Evolutionary conservation across 2,888 invertebrate species (phyloP).

Genomic region (Andricus curvator): DNA sequence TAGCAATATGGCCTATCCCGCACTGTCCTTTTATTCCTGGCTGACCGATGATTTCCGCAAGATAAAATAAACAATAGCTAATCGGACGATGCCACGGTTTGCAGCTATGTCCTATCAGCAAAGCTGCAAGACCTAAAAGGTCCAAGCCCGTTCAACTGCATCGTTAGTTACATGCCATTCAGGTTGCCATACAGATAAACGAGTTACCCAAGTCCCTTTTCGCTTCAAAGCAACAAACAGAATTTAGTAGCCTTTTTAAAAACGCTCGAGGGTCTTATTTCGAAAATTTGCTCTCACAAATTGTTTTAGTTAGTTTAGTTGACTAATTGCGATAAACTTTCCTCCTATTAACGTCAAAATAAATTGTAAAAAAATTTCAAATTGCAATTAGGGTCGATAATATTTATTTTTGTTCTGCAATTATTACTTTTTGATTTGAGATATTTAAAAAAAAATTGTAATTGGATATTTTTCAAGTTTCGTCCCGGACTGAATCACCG

Average conservation of each 20-base stretch:
- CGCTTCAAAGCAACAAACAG: conserved; percentile 15
- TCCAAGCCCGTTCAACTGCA: conserved; percentile 24
- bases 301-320: background rate
- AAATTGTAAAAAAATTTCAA: too few relatives aligned
- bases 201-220: conserved; percentile 28
- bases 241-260: background rate
- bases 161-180: conserved; percentile 39
- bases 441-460: too few relatives aligned
- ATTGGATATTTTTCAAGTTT: too few relatives aligned
- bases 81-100: conserved; percentile 12
- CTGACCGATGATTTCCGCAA: conserved; percentile 29
- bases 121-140: conserved; percentile 25
- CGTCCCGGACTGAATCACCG: too few relatives aligned
- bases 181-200: conserved; percentile 32
- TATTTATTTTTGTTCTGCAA: too few relatives aligned
- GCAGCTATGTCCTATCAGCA: conserved; percentile 17
- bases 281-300: background rate
- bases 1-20: background rate
- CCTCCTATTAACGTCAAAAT: too few relatives aligned
- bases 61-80: conserved; percentile 39
- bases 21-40: conserved; percentile 15
- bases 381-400: too few relatives aligned
- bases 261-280: background rate
- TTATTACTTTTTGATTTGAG: too few relatives aligned
- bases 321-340: background rate